phyloP scores from a whole-genome alignment of 2,888 invertebrate genomes.

The Macrophya annulata region DNA sequence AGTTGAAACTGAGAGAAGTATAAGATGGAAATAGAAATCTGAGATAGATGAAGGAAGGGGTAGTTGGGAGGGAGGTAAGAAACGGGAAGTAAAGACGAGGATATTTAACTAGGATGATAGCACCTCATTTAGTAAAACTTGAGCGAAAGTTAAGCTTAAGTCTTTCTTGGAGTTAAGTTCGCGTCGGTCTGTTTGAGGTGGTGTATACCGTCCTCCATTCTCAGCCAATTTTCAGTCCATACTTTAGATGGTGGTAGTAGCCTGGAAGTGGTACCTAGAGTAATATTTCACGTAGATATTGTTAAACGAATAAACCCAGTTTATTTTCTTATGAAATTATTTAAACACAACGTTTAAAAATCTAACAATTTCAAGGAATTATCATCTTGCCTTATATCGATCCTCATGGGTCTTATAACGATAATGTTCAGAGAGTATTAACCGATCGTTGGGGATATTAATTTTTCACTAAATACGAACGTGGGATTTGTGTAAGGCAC shows the following conservation, averaged over 20 bases:
- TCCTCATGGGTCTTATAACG: neutral
- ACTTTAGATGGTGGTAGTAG: neutral
- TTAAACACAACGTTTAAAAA: neutral
- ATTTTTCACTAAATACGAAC: constrained; percentile 19
- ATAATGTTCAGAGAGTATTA: neutral
- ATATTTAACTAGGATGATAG: constrained; percentile 73
- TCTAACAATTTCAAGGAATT: neutral
- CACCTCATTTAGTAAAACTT: constrained; percentile 73
- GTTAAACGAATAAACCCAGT: constrained; percentile 2
- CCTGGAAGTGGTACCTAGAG: neutral
- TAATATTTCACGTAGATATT: neutral
- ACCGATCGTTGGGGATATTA: neutral
- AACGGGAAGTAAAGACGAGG: constrained; percentile 61
- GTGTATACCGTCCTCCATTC: constrained; percentile 52
- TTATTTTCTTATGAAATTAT: neutral
- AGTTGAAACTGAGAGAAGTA: constrained; percentile 18
- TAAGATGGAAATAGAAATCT: constrained; percentile 61
- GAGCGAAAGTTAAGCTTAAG: constrained; percentile 69
- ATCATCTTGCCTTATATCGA: neutral
- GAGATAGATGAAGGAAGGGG: neutral
- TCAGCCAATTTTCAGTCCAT: neutral
- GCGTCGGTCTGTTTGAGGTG: constrained; percentile 66
- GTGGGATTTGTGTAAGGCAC: neutral
- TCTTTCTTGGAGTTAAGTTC: constrained; percentile 62
- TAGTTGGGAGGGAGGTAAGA: constrained; percentile 23